Conservation (phyloP, 1,140 invertebrate genomes). For the Portunus trituberculatus region DNA sequence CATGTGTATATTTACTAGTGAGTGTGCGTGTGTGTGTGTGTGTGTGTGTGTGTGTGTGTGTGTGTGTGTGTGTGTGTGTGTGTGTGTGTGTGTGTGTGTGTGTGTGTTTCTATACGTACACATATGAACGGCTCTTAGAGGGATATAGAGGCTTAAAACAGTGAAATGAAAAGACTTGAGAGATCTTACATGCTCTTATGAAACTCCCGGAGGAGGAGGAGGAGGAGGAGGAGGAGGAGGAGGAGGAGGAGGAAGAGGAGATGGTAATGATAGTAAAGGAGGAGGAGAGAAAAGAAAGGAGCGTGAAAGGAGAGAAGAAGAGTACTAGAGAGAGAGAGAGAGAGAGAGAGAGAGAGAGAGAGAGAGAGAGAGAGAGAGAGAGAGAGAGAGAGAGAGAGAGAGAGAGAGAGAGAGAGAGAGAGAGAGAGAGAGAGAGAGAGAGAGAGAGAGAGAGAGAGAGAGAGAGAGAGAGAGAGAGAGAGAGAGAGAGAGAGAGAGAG, state of each 20-base stretch:
- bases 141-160: not conserved
- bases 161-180: not conserved
- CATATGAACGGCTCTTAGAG: not conserved
- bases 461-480: slow-evolving; percentile 45
- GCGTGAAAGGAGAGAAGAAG: not conserved
- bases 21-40: slow-evolving; percentile 39
- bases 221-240: slow-evolving; percentile 34
- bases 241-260: slow-evolving; percentile 6
- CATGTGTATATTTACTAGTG: not conserved
- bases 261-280: not conserved
- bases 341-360: not conserved
- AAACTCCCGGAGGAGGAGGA: not conserved
- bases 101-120: not conserved
- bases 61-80: not conserved
- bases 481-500: slow-evolving; percentile 59
- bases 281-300: not conserved
- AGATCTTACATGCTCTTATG: not conserved
- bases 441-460: not conserved
- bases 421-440: not conserved
- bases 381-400: not conserved
- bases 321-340: not conserved
- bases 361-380: not conserved
- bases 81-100: not conserved
- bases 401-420: not conserved
- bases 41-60: not conserved